Evolutionary conservation across 2,113 vertebrate genomes (phyloP).

Genomic region (Vulpes lagopus): DNA sequence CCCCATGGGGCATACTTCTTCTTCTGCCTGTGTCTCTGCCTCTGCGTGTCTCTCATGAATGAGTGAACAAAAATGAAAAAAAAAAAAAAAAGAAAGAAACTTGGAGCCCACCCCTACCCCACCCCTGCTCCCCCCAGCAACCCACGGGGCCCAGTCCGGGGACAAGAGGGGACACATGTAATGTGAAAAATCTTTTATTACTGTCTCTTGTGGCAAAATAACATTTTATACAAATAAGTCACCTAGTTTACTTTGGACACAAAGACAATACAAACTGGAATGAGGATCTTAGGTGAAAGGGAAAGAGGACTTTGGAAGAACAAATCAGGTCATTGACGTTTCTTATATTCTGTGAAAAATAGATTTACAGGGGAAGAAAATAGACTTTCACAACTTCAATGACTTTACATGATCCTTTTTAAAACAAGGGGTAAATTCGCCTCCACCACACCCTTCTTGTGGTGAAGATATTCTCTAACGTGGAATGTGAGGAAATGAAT

Average conservation of each 20-base stretch:
- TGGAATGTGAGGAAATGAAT: not conserved
- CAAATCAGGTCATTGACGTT: conserved; percentile 58
- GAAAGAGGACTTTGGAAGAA: conserved; percentile 57
- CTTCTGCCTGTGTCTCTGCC: too few species aligned
- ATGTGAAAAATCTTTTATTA: conserved; percentile 86
- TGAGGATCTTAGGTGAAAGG: conserved; percentile 57
- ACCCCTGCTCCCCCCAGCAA: not conserved
- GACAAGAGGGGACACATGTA: not conserved
- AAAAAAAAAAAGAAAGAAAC: not conserved
- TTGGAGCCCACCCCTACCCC: not conserved
- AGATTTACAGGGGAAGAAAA: conserved; percentile 75
- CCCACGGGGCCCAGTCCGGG: not conserved
- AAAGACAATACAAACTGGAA: conserved; percentile 72
- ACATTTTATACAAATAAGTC: conserved; percentile 85
- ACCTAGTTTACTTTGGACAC: conserved; percentile 76
- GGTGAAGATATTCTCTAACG: not conserved
- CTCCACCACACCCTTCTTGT: not conserved
- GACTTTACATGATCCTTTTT: conserved; percentile 35
- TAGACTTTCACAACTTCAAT: conserved; percentile 64
- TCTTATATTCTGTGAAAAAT: conserved; percentile 78
- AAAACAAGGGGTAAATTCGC: conserved; percentile 18
- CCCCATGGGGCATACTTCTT: too few species aligned
- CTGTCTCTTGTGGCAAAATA: conserved; percentile 86
- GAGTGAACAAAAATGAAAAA: too few species aligned
- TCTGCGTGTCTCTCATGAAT: too few species aligned